These are phyloP conservation scores for Cephus rjabovi DNA, from an alignment of 2,888 invertebrate genomes.

Conservation along the genomic window DNA sequence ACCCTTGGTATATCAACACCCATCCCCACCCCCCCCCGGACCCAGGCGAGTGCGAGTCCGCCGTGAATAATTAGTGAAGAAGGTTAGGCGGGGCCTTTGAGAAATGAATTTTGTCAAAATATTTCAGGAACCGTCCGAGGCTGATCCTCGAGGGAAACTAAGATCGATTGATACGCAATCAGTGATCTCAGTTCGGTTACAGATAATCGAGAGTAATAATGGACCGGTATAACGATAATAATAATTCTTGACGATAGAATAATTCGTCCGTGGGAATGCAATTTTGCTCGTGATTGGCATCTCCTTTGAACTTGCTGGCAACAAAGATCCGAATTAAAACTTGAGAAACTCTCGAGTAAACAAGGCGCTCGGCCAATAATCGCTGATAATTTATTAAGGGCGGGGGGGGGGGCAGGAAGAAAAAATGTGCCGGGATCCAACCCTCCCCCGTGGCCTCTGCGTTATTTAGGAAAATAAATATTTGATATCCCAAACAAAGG, in stretches of 20 bases:
- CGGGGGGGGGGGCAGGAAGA: slow-evolving; percentile 1
- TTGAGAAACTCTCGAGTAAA: slow-evolving; percentile 21
- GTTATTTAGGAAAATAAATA: slow-evolving; percentile 54
- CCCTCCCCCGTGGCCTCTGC: slow-evolving; percentile 25
- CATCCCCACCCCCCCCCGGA: neutral
- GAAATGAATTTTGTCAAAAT: neutral
- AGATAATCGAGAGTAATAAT: no score
- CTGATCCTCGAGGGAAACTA: neutral
- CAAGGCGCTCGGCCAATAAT: slow-evolving; percentile 47
- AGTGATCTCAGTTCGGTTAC: neutral
- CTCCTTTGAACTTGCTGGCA: slow-evolving; percentile 9
- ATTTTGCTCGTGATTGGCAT: slow-evolving; percentile 19
- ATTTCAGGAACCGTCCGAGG: neutral
- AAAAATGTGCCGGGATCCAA: slow-evolving; percentile 21
- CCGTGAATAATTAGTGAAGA: neutral
- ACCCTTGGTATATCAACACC: neutral
- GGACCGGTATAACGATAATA: neutral
- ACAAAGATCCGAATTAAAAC: slow-evolving; percentile 11
- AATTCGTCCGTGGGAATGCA: slow-evolving; percentile 16
- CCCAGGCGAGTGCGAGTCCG: neutral
- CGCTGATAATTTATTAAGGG: slow-evolving; percentile 53
- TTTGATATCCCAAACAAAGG: slow-evolving; percentile 55
- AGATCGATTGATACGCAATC: neutral
- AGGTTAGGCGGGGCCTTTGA: neutral
- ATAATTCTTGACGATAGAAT: neutral